Conservation (phyloP, 2,797 vertebrate species). For the Lacerta viridis region DNA sequence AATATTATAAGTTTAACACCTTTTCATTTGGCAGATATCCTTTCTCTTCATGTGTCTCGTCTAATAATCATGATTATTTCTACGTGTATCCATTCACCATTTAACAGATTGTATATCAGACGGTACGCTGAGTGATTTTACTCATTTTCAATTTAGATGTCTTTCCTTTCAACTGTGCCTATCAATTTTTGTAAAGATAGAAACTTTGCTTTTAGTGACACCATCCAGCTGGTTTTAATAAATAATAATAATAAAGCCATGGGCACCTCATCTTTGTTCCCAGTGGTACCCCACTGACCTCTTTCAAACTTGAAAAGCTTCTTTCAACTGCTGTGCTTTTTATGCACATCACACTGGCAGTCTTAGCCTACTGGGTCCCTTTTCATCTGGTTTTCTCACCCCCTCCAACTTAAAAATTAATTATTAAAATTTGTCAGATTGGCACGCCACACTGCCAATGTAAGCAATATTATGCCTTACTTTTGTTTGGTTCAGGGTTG, state of each 20-base stretch:
- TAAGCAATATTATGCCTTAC: conserved; percentile 47
- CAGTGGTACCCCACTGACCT: conserved; percentile 67
- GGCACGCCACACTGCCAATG: conserved; percentile 57
- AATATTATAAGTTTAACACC: conserved; percentile 46
- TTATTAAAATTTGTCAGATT: conserved; percentile 70
- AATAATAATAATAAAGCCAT: conserved; percentile 70
- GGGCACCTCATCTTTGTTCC: conserved; percentile 56
- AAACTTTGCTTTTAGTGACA: conserved; percentile 32
- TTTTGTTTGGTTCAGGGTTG: conserved; percentile 37
- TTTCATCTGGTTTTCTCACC: conserved; percentile 64
- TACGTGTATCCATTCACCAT: background rate
- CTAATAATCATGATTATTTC: conserved; percentile 53
- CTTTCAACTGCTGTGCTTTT: conserved; percentile 44
- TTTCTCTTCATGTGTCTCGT: conserved; percentile 33
- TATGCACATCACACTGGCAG: conserved; percentile 51
- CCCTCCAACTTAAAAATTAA: conserved; percentile 58
- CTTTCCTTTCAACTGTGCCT: conserved; percentile 41
- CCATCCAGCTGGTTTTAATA: conserved; percentile 62
- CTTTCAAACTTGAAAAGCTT: conserved; percentile 68
- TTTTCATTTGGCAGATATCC: conserved; percentile 43
- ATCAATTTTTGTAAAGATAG: conserved; percentile 53
- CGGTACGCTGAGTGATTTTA: conserved; percentile 37
- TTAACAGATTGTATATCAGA: background rate
- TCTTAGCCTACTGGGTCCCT: conserved; percentile 64
- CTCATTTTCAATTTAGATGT: conserved; percentile 28